Conservation (phyloP, 2,113 vertebrate species). For the Hymenochirus boettgeri region DNA sequence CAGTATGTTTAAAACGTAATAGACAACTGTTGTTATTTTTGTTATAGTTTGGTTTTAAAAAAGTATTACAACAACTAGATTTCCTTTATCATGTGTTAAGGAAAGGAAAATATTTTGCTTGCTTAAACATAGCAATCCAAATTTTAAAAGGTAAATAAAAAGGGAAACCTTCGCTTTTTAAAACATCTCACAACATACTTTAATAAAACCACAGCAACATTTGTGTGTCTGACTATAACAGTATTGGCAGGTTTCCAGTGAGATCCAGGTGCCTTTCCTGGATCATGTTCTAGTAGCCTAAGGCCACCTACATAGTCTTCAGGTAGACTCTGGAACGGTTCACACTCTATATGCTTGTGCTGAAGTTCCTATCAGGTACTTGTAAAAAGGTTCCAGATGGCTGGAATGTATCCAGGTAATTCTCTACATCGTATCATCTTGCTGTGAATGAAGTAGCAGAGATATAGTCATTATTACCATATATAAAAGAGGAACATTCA, state of each 20-base stretch:
- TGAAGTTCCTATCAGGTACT: constrained; percentile 54
- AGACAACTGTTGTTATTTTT: too few relatives aligned
- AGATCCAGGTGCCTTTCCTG: constrained; percentile 72
- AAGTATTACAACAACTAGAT: too few relatives aligned
- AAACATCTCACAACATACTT: constrained; percentile 65
- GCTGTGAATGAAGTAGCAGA: constrained; percentile 18
- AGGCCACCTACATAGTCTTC: constrained; percentile 67
- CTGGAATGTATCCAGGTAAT: constrained; percentile 55
- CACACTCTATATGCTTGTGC: constrained; percentile 55
- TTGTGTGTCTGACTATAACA: constrained; percentile 54
- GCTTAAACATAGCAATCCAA: background rate
- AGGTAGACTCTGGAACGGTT: constrained; percentile 61
- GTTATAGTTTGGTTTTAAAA: too few relatives aligned
- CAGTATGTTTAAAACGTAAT: too few relatives aligned
- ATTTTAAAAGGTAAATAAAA: constrained; percentile 16
- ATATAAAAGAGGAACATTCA: background rate
- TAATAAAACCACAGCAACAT: constrained; percentile 55
- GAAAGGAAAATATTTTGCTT: background rate
- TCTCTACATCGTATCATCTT: constrained; percentile 47
- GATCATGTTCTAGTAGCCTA: constrained; percentile 65
- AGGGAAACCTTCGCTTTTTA: constrained; percentile 61
- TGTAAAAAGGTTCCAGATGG: constrained; percentile 64
- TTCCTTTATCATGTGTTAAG: background rate
- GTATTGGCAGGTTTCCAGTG: constrained; percentile 62
- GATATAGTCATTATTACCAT: constrained; percentile 5